Percentiles rank a stretch among this genome's conserved stretches.
These are phyloP conservation scores for Sphinx pinastri DNA, from an alignment of 2,888 invertebrate species.

Conservation along the genomic window DNA sequence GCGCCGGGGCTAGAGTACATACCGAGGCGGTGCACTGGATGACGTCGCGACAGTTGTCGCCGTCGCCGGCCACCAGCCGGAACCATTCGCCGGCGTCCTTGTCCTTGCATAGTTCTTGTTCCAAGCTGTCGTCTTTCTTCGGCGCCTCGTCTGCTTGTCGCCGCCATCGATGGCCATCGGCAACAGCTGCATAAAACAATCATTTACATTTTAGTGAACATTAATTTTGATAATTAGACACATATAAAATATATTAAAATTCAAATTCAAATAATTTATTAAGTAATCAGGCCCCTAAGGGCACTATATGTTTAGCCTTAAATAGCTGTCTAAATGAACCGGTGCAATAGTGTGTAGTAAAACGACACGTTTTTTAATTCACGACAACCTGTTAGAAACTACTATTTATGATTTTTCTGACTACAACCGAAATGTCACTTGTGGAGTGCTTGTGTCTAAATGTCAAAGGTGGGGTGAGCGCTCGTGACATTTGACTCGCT, in stretches of 20 bases:
- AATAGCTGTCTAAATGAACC: neutral
- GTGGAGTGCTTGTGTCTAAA: constrained; percentile 56
- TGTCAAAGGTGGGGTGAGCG: constrained; percentile 78
- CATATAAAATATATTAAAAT: too few species aligned
- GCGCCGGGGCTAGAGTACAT: constrained; percentile 61
- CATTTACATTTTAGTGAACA: constrained; percentile 35
- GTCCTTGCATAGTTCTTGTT: constrained; percentile 95
- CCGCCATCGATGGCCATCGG: constrained; percentile 83
- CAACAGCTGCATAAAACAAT: constrained; percentile 59
- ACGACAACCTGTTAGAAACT: constrained; percentile 13
- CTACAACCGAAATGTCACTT: constrained; percentile 71
- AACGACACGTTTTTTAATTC: constrained; percentile 30
- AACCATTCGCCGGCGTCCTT: constrained; percentile 98
- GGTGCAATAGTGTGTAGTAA: constrained; percentile 2
- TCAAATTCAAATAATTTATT: too few species aligned
- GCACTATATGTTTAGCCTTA: too few species aligned
- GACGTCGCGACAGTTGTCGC: constrained; percentile 96
- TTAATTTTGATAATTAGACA: neutral
- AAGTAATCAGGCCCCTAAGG: too few species aligned
- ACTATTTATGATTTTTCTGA: constrained; percentile 47
- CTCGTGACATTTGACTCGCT: constrained; percentile 80
- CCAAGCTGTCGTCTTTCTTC: constrained; percentile 94
- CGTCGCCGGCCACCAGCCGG: constrained; percentile 94
- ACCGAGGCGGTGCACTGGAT: constrained; percentile 97
- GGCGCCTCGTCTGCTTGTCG: constrained; percentile 87